These are phyloP conservation scores for Spodoptera picta DNA, from an alignment of 2,888 invertebrate species.

Conservation along the genomic window DNA sequence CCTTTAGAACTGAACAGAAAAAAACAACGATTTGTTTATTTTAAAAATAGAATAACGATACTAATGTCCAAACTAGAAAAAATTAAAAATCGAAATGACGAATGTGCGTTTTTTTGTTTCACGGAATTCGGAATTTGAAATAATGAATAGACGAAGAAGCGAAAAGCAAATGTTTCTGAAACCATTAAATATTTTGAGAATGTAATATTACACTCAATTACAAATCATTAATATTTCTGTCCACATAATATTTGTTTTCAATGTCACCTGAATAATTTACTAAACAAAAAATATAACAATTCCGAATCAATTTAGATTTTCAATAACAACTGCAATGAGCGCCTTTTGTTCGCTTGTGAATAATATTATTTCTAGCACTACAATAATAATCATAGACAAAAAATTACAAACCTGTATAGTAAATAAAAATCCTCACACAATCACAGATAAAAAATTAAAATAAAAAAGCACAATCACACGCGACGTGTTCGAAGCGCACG, in stretches of 20 bases:
- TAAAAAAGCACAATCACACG: constrained; percentile 77
- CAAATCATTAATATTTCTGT: too few relatives aligned
- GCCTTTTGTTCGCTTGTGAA: constrained; percentile 22
- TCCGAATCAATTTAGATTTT: constrained; percentile 10
- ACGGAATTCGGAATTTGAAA: background rate
- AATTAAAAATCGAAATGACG: background rate
- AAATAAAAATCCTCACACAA: constrained; percentile 77
- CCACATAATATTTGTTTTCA: constrained; percentile 2
- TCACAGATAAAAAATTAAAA: constrained; percentile 71
- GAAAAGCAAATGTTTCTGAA: too few relatives aligned
- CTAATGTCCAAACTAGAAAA: constrained; percentile 1
- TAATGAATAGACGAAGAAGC: background rate
- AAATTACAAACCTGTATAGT: constrained; percentile 70
- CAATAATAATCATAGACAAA: constrained; percentile 36
- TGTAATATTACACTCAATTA: too few relatives aligned
- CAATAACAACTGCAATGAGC: constrained; percentile 25
- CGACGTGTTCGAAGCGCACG: constrained; percentile 61
- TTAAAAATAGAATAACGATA: constrained; percentile 2
- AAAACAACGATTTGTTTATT: background rate
- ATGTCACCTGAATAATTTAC: background rate
- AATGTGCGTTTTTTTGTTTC: background rate
- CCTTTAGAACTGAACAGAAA: constrained; percentile 21
- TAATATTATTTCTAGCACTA: constrained; percentile 14
- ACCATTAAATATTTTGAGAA: too few relatives aligned
- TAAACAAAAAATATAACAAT: constrained; percentile 2